Evolutionary conservation across 1,140 invertebrate genomes (phyloP).

Genomic region (Pinna nobilis): DNA sequence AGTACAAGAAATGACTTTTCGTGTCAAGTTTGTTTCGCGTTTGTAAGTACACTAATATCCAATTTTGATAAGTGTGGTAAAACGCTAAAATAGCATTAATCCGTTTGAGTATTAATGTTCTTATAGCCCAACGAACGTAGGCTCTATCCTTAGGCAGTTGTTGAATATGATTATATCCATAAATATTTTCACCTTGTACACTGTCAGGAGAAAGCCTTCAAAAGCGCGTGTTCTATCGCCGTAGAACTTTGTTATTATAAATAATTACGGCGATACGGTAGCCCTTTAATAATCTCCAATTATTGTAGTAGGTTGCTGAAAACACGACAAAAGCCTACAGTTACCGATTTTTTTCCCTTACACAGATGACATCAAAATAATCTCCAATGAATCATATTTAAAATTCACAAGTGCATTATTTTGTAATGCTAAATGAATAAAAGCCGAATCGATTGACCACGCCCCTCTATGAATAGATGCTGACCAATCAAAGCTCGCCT

Average conservation of each 20-base stretch:
- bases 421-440: not conserved
- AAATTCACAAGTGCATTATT: constrained; percentile 10
- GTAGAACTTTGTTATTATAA: not conserved
- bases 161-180: constrained; percentile 11
- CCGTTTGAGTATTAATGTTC: too few relatives aligned
- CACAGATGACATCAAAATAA: constrained; percentile 4
- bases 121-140: constrained; percentile 2
- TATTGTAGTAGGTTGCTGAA: not conserved
- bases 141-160: not conserved
- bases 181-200: not conserved
- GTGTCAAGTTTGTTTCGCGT: too few relatives aligned
- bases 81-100: too few relatives aligned
- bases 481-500: constrained; percentile 9
- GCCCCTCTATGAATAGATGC: constrained; percentile 8
- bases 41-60: too few relatives aligned
- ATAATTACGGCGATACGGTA: too few relatives aligned
- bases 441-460: not conserved
- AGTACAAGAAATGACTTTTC: too few relatives aligned
- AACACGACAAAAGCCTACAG: constrained; percentile 8
- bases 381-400: not conserved
- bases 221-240: not conserved
- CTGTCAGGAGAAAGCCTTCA: not conserved
- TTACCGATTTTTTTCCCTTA: not conserved
- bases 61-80: too few relatives aligned
- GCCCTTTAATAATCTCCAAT: constrained; percentile 22